These are phyloP conservation scores for Falco columbarius DNA, from an alignment of 2,797 vertebrate species.

Conservation along the genomic window DNA sequence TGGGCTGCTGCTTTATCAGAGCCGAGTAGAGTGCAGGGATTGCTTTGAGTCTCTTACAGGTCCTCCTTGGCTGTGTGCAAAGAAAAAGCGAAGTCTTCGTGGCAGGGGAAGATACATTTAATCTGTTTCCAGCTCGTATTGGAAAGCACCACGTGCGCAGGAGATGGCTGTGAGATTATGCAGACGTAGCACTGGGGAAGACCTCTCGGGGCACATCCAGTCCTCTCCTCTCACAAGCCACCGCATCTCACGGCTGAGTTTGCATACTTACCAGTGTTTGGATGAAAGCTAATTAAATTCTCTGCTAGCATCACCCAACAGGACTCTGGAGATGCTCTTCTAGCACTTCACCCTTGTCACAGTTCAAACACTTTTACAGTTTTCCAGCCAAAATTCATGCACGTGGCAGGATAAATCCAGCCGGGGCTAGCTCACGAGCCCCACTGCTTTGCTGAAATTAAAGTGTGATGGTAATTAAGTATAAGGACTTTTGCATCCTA, in stretches of 20 bases:
- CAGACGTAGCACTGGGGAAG: fast-evolving
- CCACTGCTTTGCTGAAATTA: background rate
- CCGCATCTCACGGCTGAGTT: background rate
- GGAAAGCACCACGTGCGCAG: background rate
- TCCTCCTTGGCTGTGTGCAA: background rate
- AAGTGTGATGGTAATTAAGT: background rate
- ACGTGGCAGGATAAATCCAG: background rate
- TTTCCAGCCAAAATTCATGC: background rate
- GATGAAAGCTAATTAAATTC: background rate
- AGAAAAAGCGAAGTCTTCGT: background rate
- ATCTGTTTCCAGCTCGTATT: background rate
- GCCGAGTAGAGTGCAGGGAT: background rate
- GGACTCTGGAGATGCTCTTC: background rate
- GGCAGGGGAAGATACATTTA: background rate
- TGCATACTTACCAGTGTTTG: background rate
- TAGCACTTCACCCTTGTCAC: background rate
- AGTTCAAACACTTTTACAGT: background rate
- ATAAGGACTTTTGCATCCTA: background rate
- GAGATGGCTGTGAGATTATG: background rate
- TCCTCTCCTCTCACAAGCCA: background rate
- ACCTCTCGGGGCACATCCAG: background rate
- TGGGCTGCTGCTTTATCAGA: background rate
- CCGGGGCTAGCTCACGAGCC: background rate
- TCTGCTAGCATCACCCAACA: background rate
- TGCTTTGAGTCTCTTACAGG: background rate